A percentile compares a stretch with the other conserved stretches of the same genome.
Evolutionary conservation across 1,140 invertebrate genomes (phyloP).

Genomic region (Heliconius hermathena): DNA sequence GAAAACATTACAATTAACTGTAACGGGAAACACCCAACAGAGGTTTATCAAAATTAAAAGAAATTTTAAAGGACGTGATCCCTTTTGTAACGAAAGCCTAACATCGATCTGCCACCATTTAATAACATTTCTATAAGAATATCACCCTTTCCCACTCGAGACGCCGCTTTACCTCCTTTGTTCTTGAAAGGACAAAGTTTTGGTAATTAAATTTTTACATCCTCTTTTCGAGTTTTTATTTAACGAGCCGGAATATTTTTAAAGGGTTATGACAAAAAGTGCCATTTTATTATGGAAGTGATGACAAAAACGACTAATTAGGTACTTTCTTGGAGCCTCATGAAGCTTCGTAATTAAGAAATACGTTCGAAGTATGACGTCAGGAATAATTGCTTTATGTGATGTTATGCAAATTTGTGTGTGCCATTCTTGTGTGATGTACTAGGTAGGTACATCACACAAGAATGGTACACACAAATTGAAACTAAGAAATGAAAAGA

Average conservation of each 20-base stretch:
- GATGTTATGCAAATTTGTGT: slow-evolving; percentile 19
- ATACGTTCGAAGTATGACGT: slow-evolving; percentile 26
- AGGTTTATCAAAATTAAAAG: slow-evolving; percentile 51
- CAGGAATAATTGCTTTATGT: slow-evolving; percentile 22
- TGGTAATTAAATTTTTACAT: slow-evolving; percentile 75
- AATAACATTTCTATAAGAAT: slow-evolving; percentile 71
- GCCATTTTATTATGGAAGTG: slow-evolving; percentile 40
- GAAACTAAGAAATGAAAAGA: neutral
- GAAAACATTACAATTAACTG: slow-evolving; percentile 30
- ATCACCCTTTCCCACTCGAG: slow-evolving; percentile 50
- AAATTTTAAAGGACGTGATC: slow-evolving; percentile 52
- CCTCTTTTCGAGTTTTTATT: slow-evolving; percentile 50
- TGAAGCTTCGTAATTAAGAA: slow-evolving; percentile 34
- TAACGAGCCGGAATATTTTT: slow-evolving; percentile 59
- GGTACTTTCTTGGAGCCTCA: slow-evolving; percentile 34
- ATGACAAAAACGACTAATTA: slow-evolving; percentile 46
- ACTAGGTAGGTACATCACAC: too few species aligned
- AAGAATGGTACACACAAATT: too few species aligned
- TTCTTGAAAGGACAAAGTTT: slow-evolving; percentile 62
- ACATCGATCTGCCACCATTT: slow-evolving; percentile 67
- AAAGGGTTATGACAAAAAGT: slow-evolving; percentile 48
- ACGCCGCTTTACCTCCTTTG: slow-evolving; percentile 57
- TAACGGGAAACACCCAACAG: slow-evolving; percentile 43
- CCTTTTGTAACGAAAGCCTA: slow-evolving; percentile 54
- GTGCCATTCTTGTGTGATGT: neutral